Evolutionary conservation across 2,797 vertebrate genomes (phyloP), one percentile per base, ranked within the genome.

Genomic region (Clarias fuscus): DNA sequence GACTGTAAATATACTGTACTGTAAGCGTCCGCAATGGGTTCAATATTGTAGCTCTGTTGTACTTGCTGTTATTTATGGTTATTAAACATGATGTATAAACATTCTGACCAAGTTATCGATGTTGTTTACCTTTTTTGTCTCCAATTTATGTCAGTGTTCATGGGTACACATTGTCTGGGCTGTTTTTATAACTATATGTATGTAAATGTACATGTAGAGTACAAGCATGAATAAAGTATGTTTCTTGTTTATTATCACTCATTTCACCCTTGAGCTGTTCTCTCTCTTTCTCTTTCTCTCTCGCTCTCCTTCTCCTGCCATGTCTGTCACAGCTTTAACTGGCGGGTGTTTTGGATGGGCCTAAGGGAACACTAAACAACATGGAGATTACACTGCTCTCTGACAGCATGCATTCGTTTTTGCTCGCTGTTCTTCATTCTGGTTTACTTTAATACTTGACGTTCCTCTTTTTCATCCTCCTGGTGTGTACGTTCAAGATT

Each of bases 281-380:
- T 91, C 37, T 14, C 27, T 65, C 27, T 59, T 30, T 67, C 22
- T 86, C 48, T 48, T 8, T 33, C 33, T 33, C 33, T 33, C 33
- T 33, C 48, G 11, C 10, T 53, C 48, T 53, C 11, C 3, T 11
- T 53, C 2, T 13, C 37, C 59, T 86, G 22, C 37, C 72, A 93
- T 13, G 92, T 94, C 93, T 94, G 93, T 93, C 92, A 90, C 90
- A 93, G 92, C 93, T 93, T 93, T 94, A 95, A 94, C 91, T 88
- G 75, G 86, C 92, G 92, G 92, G 94, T 93, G 92, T 93, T 94
- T 93, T 91, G 84, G 81, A 83, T 83, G 89, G 90, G 88, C 91
- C 93, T 92, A 68, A 90, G 94, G 92, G 92, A 91, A 90, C 91
- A 90, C 89, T 88, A 92, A 93, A 94, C 91, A 93, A 94, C 91